Conservation (phyloP, 1,140 invertebrate species). For the Lucilia cuprina region DNA sequence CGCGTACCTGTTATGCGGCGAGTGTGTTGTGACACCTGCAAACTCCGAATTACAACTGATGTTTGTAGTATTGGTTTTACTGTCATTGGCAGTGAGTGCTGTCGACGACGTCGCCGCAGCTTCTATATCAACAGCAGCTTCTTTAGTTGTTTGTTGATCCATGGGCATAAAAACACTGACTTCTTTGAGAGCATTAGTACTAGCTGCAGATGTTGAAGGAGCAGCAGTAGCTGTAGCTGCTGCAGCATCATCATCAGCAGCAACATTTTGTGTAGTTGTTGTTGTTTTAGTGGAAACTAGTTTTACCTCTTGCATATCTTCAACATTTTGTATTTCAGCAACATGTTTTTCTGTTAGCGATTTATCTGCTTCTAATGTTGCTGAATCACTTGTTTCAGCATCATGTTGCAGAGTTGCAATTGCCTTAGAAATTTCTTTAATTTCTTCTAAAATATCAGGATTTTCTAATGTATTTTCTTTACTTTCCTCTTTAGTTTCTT, state of each 20-base stretch:
- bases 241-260: neutral
- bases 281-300: slow-evolving; percentile 13
- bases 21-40: slow-evolving; percentile 52
- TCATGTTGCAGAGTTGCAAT: slow-evolving; percentile 7
- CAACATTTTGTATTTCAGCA: neutral
- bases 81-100: slow-evolving; percentile 3
- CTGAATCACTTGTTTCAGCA: neutral
- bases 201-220: neutral
- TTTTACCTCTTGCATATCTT: no score
- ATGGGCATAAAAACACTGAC: neutral
- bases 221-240: neutral
- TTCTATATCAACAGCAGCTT: neutral
- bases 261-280: neutral
- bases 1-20: slow-evolving; percentile 55
- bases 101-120: neutral
- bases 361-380: neutral
- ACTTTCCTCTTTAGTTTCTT: neutral
- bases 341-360: neutral
- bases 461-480: neutral
- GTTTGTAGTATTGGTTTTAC: slow-evolving; percentile 29
- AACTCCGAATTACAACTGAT: slow-evolving; percentile 59
- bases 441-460: slow-evolving; percentile 16
- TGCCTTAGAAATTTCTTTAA: slow-evolving; percentile 19
- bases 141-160: neutral
- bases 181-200: slow-evolving; percentile 7